phyloP scores from a whole-genome alignment of 1,140 invertebrate species.

The Phortica variegata region DNA sequence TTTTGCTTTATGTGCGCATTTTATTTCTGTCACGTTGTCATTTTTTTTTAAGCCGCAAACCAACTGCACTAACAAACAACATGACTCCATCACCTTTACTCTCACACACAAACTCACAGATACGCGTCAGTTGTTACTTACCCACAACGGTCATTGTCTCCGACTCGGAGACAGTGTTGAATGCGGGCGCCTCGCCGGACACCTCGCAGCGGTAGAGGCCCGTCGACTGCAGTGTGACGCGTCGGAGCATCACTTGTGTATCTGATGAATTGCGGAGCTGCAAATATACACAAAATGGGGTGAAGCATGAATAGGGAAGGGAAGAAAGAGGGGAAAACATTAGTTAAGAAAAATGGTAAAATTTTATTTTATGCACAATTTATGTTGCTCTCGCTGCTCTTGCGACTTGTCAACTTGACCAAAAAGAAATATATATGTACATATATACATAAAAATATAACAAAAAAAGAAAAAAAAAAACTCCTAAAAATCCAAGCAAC shows the following conservation, averaged over 20 bases:
- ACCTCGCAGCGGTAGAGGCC: conserved; percentile 78
- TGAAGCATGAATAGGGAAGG: no score
- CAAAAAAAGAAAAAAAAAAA: conserved; percentile 14
- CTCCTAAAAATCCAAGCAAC: conserved; percentile 3
- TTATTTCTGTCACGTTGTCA: background rate
- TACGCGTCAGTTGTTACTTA: conserved; percentile 58
- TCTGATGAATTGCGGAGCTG: conserved; percentile 70
- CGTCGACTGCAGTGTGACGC: conserved; percentile 68
- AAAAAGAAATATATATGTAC: background rate
- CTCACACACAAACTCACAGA: background rate
- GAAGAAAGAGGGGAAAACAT: no score
- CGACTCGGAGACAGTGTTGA: conserved; percentile 73
- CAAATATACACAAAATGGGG: no score
- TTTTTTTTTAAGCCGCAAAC: no score
- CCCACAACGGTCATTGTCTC: conserved; percentile 74
- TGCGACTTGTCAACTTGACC: no score
- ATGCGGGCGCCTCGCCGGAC: conserved; percentile 74
- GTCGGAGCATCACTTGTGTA: conserved; percentile 65
- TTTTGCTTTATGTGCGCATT: background rate
- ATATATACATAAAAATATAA: background rate
- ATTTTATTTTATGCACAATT: no score
- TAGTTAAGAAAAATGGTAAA: background rate
- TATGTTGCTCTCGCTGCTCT: no score
- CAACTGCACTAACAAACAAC: no score
- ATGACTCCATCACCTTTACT: background rate